Percentiles rank a stretch among this genome's conserved stretches.
Conservation (phyloP, 35 echinoderm and acorn worm species). For the Patiria miniata region DNA sequence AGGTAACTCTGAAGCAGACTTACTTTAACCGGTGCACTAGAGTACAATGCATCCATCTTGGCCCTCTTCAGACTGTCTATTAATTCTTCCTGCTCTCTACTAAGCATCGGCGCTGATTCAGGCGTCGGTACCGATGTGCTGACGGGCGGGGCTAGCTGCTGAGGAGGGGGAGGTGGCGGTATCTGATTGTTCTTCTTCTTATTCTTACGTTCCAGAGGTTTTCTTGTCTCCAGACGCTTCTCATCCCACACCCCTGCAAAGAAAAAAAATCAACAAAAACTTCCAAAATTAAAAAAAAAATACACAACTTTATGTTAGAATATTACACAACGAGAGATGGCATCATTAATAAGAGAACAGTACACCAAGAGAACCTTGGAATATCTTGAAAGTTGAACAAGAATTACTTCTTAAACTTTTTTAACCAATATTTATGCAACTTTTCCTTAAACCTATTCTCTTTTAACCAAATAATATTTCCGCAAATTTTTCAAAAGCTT, state of each 20-base stretch:
- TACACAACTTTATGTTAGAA: too few species aligned
- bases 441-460: too few species aligned
- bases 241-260: constrained; percentile 96
- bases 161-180: constrained; percentile 37
- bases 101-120: constrained; percentile 55
- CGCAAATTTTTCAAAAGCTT: too few species aligned
- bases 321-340: too few species aligned
- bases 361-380: too few species aligned
- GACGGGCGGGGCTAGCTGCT: constrained; percentile 47
- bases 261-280: not conserved
- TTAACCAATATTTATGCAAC: too few species aligned
- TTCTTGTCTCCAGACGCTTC: constrained; percentile 93
- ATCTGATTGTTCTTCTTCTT: constrained; percentile 87
- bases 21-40: constrained; percentile 77
- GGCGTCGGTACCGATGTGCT: constrained; percentile 24
- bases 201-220: constrained; percentile 92
- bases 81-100: constrained; percentile 80
- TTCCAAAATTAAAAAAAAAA: too few species aligned
- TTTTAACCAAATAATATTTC: too few species aligned
- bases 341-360: too few species aligned
- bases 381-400: too few species aligned
- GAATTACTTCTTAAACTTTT: too few species aligned
- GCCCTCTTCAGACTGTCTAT: constrained; percentile 73
- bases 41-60: constrained; percentile 54
- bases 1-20: not conserved